Evolutionary conservation across 2,797 vertebrate species (phyloP), one percentile per base, ranked within the genome.

Genomic region (Onychomys arenicola): DNA sequence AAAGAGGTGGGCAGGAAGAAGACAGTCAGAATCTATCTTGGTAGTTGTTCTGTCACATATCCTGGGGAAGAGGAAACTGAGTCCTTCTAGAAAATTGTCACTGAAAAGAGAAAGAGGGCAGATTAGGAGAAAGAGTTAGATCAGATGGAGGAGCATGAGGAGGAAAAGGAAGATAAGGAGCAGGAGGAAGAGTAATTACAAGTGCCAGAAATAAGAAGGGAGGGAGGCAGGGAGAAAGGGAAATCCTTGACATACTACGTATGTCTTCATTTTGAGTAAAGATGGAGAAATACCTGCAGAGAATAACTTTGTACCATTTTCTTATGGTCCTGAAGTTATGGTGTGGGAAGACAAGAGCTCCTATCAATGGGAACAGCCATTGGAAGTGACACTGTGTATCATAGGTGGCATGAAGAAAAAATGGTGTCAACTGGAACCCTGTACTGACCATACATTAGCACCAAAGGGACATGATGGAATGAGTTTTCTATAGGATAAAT

Each of bases 91-190:
- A 59, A 59, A 59, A 40, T 59, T 59, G 6, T 83, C 81, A 61
- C 27, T 83, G 27, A 10, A 57, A 63, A 37, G 57, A 83, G 81
- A 43, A 82, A 40, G 3, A 78, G 57, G 11, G 0, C 65, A 3
- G 25, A n/a, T 55, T 13, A 29, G 1, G 1, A 46, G 10, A 14
- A 16, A 5, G 5, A 40, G 6, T n/a, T 40, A 12, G 5, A 16
- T 0, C 9, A 23, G 2, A 5, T 25, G 2, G 3, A 23, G 2
- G 6, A 27, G 0, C 1, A 2, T 4, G 16, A 10, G 67, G 3
- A 8, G 6, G 11, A n/a, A 32, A 5, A 34, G 9, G 1, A 34
- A n/a, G 4, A 61, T 0, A 10, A 10, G 27, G 14, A 21, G 0
- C 9, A 14, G 2, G 4, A 43, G 10, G 25, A 57, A 5, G 8